Base-by-base conservation (phyloP, 2,113 vertebrate species). In the Acrocephalus kingi region DNA sequence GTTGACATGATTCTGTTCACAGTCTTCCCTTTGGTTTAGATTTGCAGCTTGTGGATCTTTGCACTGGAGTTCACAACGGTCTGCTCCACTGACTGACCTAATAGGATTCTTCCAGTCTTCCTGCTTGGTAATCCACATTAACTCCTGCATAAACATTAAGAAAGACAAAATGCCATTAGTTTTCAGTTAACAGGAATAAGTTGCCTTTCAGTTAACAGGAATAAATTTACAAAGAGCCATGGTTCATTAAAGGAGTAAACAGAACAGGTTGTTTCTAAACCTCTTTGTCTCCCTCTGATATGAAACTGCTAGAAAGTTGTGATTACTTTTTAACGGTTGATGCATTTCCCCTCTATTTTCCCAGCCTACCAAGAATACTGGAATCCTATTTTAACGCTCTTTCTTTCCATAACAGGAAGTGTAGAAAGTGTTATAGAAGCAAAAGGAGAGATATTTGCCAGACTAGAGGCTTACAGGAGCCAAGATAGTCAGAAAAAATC, bases 391-490 rank as follows among this genome's bases (percentile, higher is more conserved):
- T 90, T 49, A 73, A 79, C 51, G 66, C 15, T 82, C 25, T 59
- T 77, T 75, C 33, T 93, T 82, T 48, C 75, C 89, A 39, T 23
- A 73, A 78, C 66, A 73, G 75, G 71, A 90, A 89, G 20, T 2
- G 2, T 35, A 30, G 59, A 62, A 92, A 95, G 55, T n/a, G 49
- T 58, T 84, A 56, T 0, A 66, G 77, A 85, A 94, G 45, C 49
- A 88, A 92, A 92, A 92, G n/a, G 37, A 69, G 58, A 69, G 67
- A 24, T n/a, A 79, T 83, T 90, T 93, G 49, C 77, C 68, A 90
- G 67, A 80, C 22, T 55, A 76, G 63, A 80, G 67, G 28, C 37
- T 94, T 93, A 41, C 56, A 73, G 68, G 7, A 95, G 86, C 86
- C 83, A 86, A 83, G 58, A 41, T 0, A 64, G 27, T 16, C 28